Evolutionary conservation across 1,140 invertebrate species (phyloP).

Genomic region (Brachionus paranguensis): DNA sequence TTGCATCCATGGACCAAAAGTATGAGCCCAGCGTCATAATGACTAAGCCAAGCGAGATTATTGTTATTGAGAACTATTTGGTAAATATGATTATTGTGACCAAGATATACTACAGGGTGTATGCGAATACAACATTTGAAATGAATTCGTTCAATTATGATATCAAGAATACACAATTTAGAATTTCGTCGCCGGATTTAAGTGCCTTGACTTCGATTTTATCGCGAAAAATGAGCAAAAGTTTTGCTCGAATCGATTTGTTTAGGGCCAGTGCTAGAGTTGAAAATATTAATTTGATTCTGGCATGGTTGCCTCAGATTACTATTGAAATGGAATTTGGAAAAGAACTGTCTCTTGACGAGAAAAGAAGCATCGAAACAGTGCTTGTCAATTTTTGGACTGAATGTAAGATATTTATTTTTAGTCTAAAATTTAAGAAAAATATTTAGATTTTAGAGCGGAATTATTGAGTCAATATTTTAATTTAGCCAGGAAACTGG

Average conservation of each 20-base stretch:
- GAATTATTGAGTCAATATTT: too few species aligned
- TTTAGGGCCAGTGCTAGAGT: neutral
- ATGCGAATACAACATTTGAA: constrained; percentile 6
- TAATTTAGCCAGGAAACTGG: too few species aligned
- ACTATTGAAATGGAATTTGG: neutral
- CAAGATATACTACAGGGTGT: neutral
- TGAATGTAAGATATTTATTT: neutral
- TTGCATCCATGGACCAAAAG: neutral
- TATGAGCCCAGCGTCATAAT: neutral
- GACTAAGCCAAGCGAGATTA: neutral
- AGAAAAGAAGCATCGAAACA: neutral
- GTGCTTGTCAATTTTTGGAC: neutral
- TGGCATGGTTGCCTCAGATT: constrained; percentile 17
- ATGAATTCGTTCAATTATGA: neutral
- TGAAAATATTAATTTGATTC: neutral
- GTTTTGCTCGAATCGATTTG: constrained; percentile 2
- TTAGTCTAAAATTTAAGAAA: neutral
- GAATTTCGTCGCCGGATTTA: neutral
- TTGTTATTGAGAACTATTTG: neutral
- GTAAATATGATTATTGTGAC: constrained; percentile 1
- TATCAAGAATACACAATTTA: constrained; percentile 7
- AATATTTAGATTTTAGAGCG: too few species aligned
- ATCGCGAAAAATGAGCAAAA: neutral
- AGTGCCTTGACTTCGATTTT: neutral
- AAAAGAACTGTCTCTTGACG: neutral